phyloP scores from a whole-genome alignment of 2,113 vertebrate genomes.

The Ornithorhynchus anatinus region DNA sequence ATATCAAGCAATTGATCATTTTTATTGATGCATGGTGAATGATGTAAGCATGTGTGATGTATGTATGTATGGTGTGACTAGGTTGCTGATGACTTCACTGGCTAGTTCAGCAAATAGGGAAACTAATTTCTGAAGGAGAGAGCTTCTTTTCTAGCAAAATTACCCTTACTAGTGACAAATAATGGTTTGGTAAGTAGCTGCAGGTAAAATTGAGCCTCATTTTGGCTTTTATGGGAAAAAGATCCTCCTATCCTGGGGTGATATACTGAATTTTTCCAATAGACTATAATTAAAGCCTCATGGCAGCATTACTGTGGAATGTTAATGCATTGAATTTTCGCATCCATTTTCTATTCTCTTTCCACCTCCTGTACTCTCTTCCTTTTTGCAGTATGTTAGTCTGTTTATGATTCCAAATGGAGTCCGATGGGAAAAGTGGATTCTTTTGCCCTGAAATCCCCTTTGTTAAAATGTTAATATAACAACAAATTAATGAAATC shows the following conservation, averaged over 20 bases:
- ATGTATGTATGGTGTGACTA: neutral
- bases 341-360: constrained; percentile 23
- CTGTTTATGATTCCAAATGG: constrained; percentile 51
- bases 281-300: constrained; percentile 55
- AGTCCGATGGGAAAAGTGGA: constrained; percentile 46
- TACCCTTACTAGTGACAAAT: neutral
- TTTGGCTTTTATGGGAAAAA: neutral
- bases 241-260: neutral
- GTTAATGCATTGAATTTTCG: constrained; percentile 54
- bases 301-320: constrained; percentile 40
- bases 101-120: neutral
- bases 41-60: neutral
- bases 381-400: constrained; percentile 43
- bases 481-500: neutral
- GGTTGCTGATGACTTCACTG: neutral
- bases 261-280: constrained; percentile 47
- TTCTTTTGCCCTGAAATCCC: constrained; percentile 34
- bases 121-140: neutral
- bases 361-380: constrained; percentile 46
- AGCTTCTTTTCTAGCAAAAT: neutral
- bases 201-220: neutral
- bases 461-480: neutral
- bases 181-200: neutral
- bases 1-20: too few species aligned
- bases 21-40: too few species aligned